Percentiles rank a stretch among this genome's conserved stretches.
Conservation (phyloP, 2,797 vertebrate species). For the Percopsis omiscomaycus region DNA sequence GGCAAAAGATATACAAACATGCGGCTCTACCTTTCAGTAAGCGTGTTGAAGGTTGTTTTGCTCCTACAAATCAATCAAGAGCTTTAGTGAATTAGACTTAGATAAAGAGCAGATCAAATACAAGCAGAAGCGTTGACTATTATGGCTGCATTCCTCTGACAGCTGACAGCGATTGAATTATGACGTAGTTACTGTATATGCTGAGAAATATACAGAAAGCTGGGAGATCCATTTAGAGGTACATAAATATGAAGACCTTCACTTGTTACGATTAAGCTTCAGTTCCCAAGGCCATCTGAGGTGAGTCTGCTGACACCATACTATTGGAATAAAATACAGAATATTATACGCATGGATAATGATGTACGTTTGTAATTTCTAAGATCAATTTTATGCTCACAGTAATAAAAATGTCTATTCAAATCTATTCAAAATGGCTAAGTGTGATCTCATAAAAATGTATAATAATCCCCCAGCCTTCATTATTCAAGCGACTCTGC, state of each 20-base stretch:
- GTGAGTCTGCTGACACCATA: neutral
- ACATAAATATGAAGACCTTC: constrained; percentile 9
- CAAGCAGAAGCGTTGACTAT: constrained; percentile 26
- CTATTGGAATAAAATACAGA: too few species aligned
- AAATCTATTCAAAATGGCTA: too few species aligned
- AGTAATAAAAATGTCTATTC: too few species aligned
- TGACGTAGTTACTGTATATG: constrained; percentile 34
- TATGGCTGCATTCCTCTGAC: constrained; percentile 17
- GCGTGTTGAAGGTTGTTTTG: constrained; percentile 12
- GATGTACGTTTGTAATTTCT: neutral
- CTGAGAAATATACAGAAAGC: constrained; percentile 30
- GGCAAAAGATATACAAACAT: too few species aligned
- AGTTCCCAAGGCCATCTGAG: neutral
- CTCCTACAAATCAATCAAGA: constrained; percentile 37
- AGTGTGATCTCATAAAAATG: too few species aligned
- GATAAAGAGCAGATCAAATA: constrained; percentile 53
- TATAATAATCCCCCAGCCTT: neutral
- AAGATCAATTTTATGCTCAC: too few species aligned
- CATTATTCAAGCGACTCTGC: neutral
- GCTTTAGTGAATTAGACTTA: constrained; percentile 25
- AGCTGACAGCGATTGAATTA: constrained; percentile 48
- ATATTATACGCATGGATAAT: neutral
- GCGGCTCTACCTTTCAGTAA: too few species aligned
- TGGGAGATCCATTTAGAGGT: constrained; percentile 23
- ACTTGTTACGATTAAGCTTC: neutral